These are phyloP conservation scores for Mythimna ferrago DNA, from an alignment of 2,888 invertebrate genomes.

Conservation along the genomic window DNA sequence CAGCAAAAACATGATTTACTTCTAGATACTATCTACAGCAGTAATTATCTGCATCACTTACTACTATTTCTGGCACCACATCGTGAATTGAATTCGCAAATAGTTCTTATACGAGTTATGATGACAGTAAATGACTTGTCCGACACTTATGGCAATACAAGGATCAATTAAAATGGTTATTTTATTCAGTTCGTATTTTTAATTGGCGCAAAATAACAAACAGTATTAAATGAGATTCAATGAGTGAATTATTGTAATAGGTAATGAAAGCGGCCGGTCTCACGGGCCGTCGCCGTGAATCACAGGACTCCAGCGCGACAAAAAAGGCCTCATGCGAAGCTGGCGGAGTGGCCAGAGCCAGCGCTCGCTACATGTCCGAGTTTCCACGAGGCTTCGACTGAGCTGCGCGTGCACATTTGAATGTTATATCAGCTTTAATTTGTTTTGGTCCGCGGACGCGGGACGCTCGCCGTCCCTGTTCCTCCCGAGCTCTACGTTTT, in stretches of 20 bases:
- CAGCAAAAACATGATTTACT: constrained; percentile 42
- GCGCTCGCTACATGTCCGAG: constrained; percentile 65
- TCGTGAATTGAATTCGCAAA: constrained; percentile 55
- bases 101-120: constrained; percentile 60
- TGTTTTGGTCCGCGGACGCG: constrained; percentile 73
- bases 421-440: constrained; percentile 80
- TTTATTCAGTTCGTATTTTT: constrained; percentile 57
- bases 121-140: constrained; percentile 63
- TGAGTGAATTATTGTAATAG: constrained; percentile 71
- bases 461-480: constrained; percentile 70
- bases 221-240: constrained; percentile 62
- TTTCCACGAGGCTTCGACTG: constrained; percentile 67
- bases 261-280: constrained; percentile 68
- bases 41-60: constrained; percentile 54
- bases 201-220: constrained; percentile 66
- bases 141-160: constrained; percentile 61
- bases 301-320: constrained; percentile 63
- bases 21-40: constrained; percentile 46
- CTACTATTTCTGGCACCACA: constrained; percentile 47
- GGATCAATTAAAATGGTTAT: constrained; percentile 62
- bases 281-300: constrained; percentile 65
- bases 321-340: constrained; percentile 65
- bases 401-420: constrained; percentile 72
- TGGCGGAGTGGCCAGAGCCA: constrained; percentile 36
- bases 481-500: constrained; percentile 77